phyloP scores from a whole-genome alignment of 2,113 vertebrate species.

The Antechinus flavipes region DNA sequence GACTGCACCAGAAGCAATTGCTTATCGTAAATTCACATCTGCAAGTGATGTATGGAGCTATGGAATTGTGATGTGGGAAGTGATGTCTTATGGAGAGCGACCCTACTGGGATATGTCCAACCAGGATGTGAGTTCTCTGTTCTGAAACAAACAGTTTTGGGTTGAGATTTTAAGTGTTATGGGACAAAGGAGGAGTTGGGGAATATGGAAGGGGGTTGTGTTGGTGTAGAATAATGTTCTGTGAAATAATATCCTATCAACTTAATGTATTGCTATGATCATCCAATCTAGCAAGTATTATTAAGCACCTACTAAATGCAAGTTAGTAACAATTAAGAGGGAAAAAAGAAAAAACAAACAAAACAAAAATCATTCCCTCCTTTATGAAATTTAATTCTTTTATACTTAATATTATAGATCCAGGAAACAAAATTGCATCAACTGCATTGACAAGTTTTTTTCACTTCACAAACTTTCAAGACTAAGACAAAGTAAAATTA shows the following conservation, averaged over 20 bases:
- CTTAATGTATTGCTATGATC: not conserved
- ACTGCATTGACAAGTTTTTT: not conserved
- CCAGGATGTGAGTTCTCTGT: constrained; percentile 92
- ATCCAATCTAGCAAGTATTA: constrained; percentile 22
- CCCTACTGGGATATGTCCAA: constrained; percentile 99
- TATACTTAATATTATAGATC: not conserved
- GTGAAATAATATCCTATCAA: not conserved
- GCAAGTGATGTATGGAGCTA: constrained; percentile 99
- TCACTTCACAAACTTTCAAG: not conserved
- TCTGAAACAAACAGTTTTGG: constrained; percentile 41
- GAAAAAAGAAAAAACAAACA: not conserved
- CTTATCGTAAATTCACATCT: constrained; percentile 98
- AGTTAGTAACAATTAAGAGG: not conserved
- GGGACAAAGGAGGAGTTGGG: not conserved
- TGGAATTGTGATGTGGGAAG: constrained; percentile 99
- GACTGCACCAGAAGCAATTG: constrained; percentile 98
- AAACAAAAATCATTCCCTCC: not conserved
- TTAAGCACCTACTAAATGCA: not conserved
- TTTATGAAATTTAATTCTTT: not conserved
- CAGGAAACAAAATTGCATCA: not conserved
- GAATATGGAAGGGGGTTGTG: not conserved
- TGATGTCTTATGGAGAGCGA: constrained; percentile 98
- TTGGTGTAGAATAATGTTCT: not conserved
- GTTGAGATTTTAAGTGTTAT: not conserved
- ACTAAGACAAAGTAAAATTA: not conserved